Evolutionary conservation across 2,113 vertebrate genomes (phyloP).

Genomic region (Mesembrinibis cayennensis): DNA sequence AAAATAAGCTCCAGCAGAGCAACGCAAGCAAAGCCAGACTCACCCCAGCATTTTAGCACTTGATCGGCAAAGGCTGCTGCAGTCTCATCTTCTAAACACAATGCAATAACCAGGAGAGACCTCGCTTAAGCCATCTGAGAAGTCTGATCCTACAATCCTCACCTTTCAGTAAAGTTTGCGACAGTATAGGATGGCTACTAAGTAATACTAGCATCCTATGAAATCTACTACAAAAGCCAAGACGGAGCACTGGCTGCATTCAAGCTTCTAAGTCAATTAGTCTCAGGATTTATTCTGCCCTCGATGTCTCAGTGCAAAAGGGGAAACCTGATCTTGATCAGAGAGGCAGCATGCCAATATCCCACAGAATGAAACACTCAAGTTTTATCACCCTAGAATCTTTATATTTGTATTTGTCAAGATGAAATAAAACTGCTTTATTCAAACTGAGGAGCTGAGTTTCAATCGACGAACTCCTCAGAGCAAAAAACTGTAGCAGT

Average conservation of each 20-base stretch:
- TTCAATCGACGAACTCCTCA: background rate
- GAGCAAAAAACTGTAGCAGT: background rate
- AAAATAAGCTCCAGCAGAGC: background rate
- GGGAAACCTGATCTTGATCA: background rate
- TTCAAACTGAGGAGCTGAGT: background rate
- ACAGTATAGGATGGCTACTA: background rate
- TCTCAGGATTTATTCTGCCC: conserved; percentile 11
- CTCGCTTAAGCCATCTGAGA: background rate
- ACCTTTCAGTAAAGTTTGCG: background rate
- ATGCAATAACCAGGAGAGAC: background rate
- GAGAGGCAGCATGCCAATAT: background rate
- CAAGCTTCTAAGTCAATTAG: background rate
- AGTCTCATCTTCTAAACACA: background rate
- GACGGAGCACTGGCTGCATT: background rate
- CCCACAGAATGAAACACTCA: background rate
- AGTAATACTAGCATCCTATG: background rate
- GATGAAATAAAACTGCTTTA: background rate
- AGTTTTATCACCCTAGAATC: background rate
- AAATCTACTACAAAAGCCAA: background rate
- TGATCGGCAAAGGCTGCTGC: background rate
- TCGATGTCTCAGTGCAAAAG: background rate
- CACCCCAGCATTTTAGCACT: rapidly evolving
- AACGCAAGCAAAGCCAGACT: background rate
- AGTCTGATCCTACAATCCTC: too few species aligned
- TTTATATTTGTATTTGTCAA: background rate